These are phyloP conservation scores for Australoheros facetus DNA, from an alignment of 2,797 vertebrate species.

Conservation along the genomic window DNA sequence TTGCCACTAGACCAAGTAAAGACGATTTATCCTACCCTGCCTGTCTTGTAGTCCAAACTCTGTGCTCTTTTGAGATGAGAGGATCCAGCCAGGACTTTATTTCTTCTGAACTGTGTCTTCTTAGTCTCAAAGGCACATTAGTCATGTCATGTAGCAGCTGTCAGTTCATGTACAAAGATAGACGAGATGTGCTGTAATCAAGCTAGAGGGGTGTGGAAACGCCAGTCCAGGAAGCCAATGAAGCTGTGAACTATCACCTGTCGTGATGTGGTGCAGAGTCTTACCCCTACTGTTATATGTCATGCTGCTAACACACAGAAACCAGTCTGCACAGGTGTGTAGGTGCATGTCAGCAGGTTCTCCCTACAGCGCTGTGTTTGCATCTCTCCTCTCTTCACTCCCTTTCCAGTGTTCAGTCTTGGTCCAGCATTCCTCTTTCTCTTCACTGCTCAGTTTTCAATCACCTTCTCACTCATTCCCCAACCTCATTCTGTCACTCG, in stretches of 20 bases:
- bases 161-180: not conserved
- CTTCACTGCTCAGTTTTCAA: conserved; percentile 47
- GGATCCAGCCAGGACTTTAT: not conserved
- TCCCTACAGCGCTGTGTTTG: not conserved
- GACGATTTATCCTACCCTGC: not conserved
- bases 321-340: not conserved
- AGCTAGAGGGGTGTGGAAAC: not conserved
- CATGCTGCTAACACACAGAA: not conserved
- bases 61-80: not conserved
- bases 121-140: not conserved
- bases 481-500: conserved; percentile 90
- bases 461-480: conserved; percentile 67
- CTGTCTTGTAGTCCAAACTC: not conserved
- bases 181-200: not conserved
- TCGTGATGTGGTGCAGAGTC: not conserved
- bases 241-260: not conserved
- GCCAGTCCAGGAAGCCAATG: not conserved
- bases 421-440: conserved; percentile 6
- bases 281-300: not conserved
- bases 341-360: not conserved
- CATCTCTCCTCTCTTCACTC: not conserved
- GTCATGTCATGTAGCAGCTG: not conserved
- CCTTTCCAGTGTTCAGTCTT: conserved; percentile 2
- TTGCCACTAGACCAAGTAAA: not conserved
- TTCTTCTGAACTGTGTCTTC: not conserved